Evolutionary conservation across 37 sponge, comb jelly and placozoan genomes (phyloP), one percentile per base, ranked within the genome.

Genomic region (Aplysina aerophoba): DNA sequence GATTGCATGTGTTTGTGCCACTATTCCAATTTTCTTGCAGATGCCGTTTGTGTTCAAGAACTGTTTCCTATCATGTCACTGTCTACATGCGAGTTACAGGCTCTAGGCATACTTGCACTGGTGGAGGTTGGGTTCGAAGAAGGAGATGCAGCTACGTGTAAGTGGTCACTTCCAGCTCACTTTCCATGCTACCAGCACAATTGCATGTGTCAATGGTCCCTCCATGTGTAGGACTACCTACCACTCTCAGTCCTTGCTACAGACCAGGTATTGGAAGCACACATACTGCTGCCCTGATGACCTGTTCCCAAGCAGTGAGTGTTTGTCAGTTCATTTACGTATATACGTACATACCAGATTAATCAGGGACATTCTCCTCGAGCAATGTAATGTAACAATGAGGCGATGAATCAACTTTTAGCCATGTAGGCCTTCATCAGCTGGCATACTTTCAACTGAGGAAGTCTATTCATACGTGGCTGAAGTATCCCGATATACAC

Each of bases 251-350:
- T n/a, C 19, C 27, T 28, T 6, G 35, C 34, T 34, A 1, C 35
- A 30, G 71, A 69, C 71, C 11, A 69, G 71, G 34, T 69, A 69
- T 35, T 69, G 71, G 71, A 69, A 33, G 6, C 28, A 31, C 35
- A 27, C 28, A 2, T 69, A 69, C 34, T 69, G 71, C 71, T 69
- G 71, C 30, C 35, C 34, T n/a, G 71, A 69, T 30, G 34, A 16
- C 34, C 71, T 44, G 50, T 35, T 69, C 30, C 71, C 34, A 69
- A 30, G 22, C 30, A 65, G 66, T 65, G 50, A 44, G 50, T 3
- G 50, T 44, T 11, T 44, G 50, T 3, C 8, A 17, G 13, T 69
- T 1, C 3, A 13, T 6, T 22, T 2, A 27, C 4, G 8, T 3
- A 8, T 8, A 44, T 8, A 44, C 50, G 50, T 44, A 57, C 15